These are phyloP conservation scores for Heliconius himera DNA, from an alignment of 1,140 invertebrate genomes.

Conservation along the genomic window DNA sequence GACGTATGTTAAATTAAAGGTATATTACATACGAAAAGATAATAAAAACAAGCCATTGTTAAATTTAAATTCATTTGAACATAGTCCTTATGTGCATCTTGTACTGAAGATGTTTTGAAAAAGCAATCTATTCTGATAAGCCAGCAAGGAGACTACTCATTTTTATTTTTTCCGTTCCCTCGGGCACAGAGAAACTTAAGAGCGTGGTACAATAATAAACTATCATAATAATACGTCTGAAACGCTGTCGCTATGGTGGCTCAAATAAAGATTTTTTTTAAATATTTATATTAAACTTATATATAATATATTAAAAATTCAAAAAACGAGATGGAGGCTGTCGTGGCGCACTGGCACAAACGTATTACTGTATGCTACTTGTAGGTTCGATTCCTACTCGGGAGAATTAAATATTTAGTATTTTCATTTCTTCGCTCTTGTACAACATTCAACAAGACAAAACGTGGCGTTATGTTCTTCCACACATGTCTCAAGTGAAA, in stretches of 20 bases:
- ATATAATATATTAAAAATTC: too few relatives aligned
- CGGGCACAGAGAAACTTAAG: slow-evolving; percentile 68
- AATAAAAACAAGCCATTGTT: not conserved
- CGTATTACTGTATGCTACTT: too few relatives aligned
- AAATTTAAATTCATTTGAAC: slow-evolving; percentile 4
- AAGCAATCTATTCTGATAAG: slow-evolving; percentile 81
- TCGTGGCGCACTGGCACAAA: too few relatives aligned
- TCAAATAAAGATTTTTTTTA: too few relatives aligned
- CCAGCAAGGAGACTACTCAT: slow-evolving; percentile 77
- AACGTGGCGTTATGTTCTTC: too few relatives aligned
- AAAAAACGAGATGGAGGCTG: too few relatives aligned
- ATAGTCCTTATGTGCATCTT: slow-evolving; percentile 28
- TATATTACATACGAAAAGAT: slow-evolving; percentile 5
- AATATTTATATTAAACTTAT: too few relatives aligned
- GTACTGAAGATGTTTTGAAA: slow-evolving; percentile 73
- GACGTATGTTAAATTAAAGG: not conserved
- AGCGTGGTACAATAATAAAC: slow-evolving; percentile 47
- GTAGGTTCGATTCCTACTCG: too few relatives aligned
- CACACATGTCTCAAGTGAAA: too few relatives aligned
- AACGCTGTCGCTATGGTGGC: not conserved
- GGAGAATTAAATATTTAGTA: too few relatives aligned
- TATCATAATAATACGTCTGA: not conserved
- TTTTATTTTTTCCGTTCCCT: slow-evolving; percentile 79
- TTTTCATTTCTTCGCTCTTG: too few relatives aligned
- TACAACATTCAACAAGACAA: too few relatives aligned